phyloP scores from a whole-genome alignment of 64 coral and sea anemone genomes.

The Montipora cactus region DNA sequence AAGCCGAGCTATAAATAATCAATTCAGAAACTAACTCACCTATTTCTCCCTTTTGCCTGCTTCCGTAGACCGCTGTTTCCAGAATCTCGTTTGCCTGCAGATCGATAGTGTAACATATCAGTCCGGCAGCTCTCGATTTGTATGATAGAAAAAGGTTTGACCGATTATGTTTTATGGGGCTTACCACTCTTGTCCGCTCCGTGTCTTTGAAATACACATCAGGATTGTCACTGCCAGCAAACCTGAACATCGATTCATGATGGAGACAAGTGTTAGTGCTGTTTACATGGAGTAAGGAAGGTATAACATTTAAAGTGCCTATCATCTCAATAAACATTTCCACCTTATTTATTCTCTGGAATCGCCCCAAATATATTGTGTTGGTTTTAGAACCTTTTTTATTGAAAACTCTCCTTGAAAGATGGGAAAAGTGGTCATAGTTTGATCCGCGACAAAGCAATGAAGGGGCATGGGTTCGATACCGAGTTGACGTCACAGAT shows the following conservation, averaged over 20 bases:
- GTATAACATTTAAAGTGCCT: too few relatives aligned
- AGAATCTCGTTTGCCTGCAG: conserved; percentile 93
- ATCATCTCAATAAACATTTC: too few relatives aligned
- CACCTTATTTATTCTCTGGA: too few relatives aligned
- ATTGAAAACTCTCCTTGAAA: too few relatives aligned
- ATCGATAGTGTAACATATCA: neutral
- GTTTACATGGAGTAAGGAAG: neutral
- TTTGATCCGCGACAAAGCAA: too few relatives aligned
- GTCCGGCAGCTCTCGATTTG: neutral
- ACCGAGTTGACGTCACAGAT: too few relatives aligned
- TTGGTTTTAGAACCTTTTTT: too few relatives aligned
- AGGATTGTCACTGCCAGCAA: conserved; percentile 87
- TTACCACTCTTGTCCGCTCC: conserved; percentile 89
- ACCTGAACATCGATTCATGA: conserved; percentile 31
- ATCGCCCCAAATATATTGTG: too few relatives aligned
- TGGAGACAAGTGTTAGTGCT: neutral
- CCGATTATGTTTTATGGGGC: neutral
- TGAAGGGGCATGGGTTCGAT: too few relatives aligned
- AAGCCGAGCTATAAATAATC: neutral
- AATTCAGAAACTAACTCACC: conserved; percentile 26
- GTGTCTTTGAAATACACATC: conserved; percentile 96
- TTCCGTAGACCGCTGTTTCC: conserved; percentile 94
- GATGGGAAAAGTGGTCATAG: too few relatives aligned
- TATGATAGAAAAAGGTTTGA: too few relatives aligned
- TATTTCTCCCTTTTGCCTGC: conserved; percentile 95